Conservation (phyloP, 1,140 invertebrate genomes). For the Drosophila orena region DNA sequence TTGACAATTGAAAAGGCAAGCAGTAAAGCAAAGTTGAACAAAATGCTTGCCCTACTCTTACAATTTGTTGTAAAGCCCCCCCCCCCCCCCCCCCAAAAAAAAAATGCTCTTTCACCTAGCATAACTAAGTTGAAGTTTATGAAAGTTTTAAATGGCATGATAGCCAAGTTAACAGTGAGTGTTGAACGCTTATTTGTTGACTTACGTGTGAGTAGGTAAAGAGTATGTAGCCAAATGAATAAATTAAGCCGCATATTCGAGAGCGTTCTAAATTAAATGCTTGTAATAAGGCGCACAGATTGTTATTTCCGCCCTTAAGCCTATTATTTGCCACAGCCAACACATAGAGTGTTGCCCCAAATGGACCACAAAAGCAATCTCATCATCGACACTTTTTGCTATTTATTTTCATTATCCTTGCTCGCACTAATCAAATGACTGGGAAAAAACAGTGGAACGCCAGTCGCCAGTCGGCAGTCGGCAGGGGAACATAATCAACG, state of each 20-base stretch:
- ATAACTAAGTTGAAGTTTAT: background rate
- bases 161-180: no score
- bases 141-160: no score
- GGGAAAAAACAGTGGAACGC: slow-evolving; percentile 37
- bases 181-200: background rate
- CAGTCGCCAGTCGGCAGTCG: no score
- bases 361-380: slow-evolving; percentile 59
- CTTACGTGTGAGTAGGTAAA: background rate
- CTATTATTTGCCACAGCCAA: slow-evolving; percentile 31
- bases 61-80: background rate
- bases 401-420: slow-evolving; percentile 61
- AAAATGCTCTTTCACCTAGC: background rate
- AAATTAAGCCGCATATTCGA: background rate
- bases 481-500: slow-evolving; percentile 38
- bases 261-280: background rate
- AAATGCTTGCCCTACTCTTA: background rate
- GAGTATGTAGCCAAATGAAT: background rate
- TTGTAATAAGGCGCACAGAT: background rate
- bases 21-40: no score
- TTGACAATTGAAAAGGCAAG: background rate
- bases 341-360: slow-evolving; percentile 1
- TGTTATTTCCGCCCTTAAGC: slow-evolving; percentile 17
- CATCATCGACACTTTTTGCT: slow-evolving; percentile 62
- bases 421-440: slow-evolving; percentile 56
- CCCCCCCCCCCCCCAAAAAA: no score